Conservation (phyloP, 1,140 invertebrate species). For the Ceratoteleas bidentatus region DNA sequence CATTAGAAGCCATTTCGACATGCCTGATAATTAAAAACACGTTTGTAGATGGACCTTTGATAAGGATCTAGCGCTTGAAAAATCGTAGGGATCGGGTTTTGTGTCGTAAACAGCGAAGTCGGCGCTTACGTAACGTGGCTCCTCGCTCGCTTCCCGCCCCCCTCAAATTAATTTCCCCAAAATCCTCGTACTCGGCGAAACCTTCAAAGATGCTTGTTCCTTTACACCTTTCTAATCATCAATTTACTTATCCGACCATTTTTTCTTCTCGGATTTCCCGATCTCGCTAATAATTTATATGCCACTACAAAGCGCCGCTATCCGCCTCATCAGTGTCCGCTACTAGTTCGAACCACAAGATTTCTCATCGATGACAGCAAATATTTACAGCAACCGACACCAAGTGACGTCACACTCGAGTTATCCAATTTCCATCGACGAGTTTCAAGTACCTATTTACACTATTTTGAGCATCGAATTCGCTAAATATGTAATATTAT, state of each 20-base stretch:
- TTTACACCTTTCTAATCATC: constrained; percentile 45
- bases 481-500: too few relatives aligned
- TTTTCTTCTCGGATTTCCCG: constrained; percentile 22
- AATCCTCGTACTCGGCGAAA: constrained; percentile 20
- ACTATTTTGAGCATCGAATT: too few relatives aligned
- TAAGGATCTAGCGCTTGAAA: constrained; percentile 47
- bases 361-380: constrained; percentile 71
- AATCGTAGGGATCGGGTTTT: constrained; percentile 42
- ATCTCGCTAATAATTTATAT: constrained; percentile 40
- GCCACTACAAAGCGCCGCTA: constrained; percentile 69
- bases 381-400: constrained; percentile 71
- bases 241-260: constrained; percentile 18
- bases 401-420: constrained; percentile 34
- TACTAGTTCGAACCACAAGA: constrained; percentile 66
- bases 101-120: constrained; percentile 50
- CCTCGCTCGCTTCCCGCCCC: not conserved
- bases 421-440: not conserved
- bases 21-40: constrained; percentile 56
- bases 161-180: constrained; percentile 36
- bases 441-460: not conserved
- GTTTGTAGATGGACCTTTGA: constrained; percentile 47
- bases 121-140: constrained; percentile 28
- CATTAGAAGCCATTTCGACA: constrained; percentile 49
- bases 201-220: constrained; percentile 26
- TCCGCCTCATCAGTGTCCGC: constrained; percentile 71